Base-by-base conservation (phyloP, 2,888 invertebrate genomes). In the Prenolepis imparis region DNA sequence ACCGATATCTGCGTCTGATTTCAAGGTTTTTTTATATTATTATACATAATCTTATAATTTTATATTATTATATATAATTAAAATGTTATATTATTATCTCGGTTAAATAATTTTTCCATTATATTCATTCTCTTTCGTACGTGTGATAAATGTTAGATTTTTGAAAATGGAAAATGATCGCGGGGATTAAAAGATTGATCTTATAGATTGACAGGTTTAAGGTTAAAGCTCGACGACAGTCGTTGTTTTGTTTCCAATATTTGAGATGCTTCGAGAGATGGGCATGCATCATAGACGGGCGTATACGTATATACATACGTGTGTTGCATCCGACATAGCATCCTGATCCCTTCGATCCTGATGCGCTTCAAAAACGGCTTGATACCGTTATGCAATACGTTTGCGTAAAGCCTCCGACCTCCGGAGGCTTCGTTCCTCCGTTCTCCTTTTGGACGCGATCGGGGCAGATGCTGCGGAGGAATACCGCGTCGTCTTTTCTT, bases 341-440 rank as follows among this genome's bases (percentile, higher is more conserved):
- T 81, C 72, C 59, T 77, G 83, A 87, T 85, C 68, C 73, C n/a
- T n/a, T 61, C 82, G 63, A n/a, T n/a, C 83, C 67, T 70, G 59
- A 75, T 67, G 73, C 81, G 74, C 73, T 77, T 75, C 67, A 55
- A 84, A 86, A 87, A 89, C 64, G 39, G 55, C 88, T 77, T 67
- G 89, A 89, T 85, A 85, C 85, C 70, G 80, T 89, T 89, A 85
- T 82, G 81, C 83, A 24, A 72, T 72, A 81, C 86, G 48, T 83
- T 81, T 73, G 86, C 72, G 72, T 66, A 75, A 82, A 68, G 77
- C 80, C 68, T 75, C 59, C 64, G 66, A 81, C 74, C 64, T n/a
- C 64, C 59, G 52, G 5, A 36, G 36, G 64, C 32, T 84, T 72
- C 64, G 39, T 88, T 86, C 84, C 57, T 83, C 28, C 82, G n/a